These are phyloP conservation scores for Trissolcus japonicus DNA, from an alignment of 2,888 invertebrate genomes.

Conservation along the genomic window DNA sequence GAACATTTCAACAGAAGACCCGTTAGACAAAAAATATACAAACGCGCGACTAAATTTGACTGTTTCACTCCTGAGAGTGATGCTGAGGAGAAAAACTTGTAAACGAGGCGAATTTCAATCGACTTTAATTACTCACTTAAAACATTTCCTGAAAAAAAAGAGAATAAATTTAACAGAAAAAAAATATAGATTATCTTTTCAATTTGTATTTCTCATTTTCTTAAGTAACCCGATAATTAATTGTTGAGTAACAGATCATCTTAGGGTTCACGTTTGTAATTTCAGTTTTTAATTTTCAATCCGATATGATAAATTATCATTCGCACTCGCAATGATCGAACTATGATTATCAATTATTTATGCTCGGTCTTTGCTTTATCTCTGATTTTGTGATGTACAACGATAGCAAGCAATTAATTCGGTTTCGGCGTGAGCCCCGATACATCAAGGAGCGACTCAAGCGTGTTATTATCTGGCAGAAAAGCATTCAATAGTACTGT, in stretches of 20 bases:
- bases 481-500: slow-evolving; percentile 24
- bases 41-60: not conserved
- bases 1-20: slow-evolving; percentile 7
- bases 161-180: too few relatives aligned
- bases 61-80: not conserved
- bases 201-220: too few relatives aligned
- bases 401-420: slow-evolving; percentile 40
- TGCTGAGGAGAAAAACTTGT: too few relatives aligned
- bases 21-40: slow-evolving; percentile 10
- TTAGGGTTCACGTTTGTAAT: too few relatives aligned
- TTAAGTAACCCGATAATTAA: too few relatives aligned
- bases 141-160: too few relatives aligned
- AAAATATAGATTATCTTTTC: too few relatives aligned
- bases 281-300: slow-evolving; percentile 28
- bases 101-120: too few relatives aligned
- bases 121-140: too few relatives aligned
- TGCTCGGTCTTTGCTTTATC: slow-evolving; percentile 34
- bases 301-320: slow-evolving; percentile 25
- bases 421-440: slow-evolving; percentile 22
- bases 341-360: slow-evolving; percentile 35
- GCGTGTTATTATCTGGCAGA: slow-evolving; percentile 31
- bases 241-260: too few relatives aligned
- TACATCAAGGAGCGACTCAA: slow-evolving; percentile 25
- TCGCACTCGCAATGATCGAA: slow-evolving; percentile 13
- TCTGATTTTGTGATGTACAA: slow-evolving; percentile 35